phyloP scores from a whole-genome alignment of 2,888 invertebrate species.

The Zeuzera pyrina region DNA sequence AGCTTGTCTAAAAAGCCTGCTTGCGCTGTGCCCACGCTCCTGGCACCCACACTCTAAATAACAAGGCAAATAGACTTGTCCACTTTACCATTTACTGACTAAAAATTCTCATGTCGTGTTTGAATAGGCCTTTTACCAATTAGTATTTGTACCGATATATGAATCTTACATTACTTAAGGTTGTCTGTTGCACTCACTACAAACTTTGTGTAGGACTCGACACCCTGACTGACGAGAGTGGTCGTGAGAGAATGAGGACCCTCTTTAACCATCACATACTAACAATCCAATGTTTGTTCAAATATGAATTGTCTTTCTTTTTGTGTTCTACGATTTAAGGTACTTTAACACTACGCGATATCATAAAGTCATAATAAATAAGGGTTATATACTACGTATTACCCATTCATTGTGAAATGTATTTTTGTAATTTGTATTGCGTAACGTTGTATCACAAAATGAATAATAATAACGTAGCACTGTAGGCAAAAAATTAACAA shows the following conservation, averaged over 20 bases:
- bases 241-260: constrained; percentile 43
- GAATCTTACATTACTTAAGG: constrained; percentile 41
- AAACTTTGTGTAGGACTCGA: constrained; percentile 42
- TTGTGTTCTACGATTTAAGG: too few species aligned
- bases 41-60: constrained; percentile 68
- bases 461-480: too few species aligned
- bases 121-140: constrained; percentile 71
- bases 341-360: too few species aligned
- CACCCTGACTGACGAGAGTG: constrained; percentile 29
- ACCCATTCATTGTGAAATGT: too few species aligned
- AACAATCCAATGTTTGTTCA: constrained; percentile 46
- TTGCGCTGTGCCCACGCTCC: constrained; percentile 42
- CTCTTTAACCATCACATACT: constrained; percentile 27
- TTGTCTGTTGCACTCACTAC: constrained; percentile 44
- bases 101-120: constrained; percentile 68
- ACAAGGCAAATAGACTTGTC: constrained; percentile 66
- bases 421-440: too few species aligned
- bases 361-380: too few species aligned
- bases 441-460: too few species aligned
- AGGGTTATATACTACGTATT: too few species aligned
- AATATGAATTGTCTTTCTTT: constrained; percentile 28
- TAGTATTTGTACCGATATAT: constrained; percentile 68
- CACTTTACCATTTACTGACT: constrained; percentile 69
- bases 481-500: too few species aligned
- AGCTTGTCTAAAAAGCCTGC: too few species aligned